These are phyloP conservation scores for Schizotus pectinicornis DNA, from an alignment of 2,888 invertebrate species.

Conservation along the genomic window DNA sequence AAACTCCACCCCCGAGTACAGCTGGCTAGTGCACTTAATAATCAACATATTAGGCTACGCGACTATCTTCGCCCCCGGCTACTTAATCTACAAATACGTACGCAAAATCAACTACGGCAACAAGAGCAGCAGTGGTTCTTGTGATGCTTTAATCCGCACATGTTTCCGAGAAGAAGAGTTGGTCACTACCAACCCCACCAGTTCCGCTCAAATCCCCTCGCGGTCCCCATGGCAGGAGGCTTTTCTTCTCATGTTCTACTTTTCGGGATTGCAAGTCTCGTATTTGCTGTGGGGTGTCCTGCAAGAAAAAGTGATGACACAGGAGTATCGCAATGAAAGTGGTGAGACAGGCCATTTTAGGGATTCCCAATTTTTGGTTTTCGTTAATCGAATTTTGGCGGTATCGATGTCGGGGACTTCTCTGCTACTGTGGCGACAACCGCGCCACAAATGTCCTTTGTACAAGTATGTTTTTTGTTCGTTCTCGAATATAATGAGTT, in stretches of 20 bases:
- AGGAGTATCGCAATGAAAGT: slow-evolving; percentile 68
- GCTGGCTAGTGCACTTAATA: slow-evolving; percentile 78
- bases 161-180: slow-evolving; percentile 63
- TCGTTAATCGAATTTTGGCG: slow-evolving; percentile 91
- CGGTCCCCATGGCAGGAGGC: slow-evolving; percentile 66
- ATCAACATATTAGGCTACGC: slow-evolving; percentile 87
- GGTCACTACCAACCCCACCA: slow-evolving; percentile 45
- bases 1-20: slow-evolving; percentile 62
- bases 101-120: slow-evolving; percentile 81
- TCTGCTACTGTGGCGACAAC: slow-evolving; percentile 66
- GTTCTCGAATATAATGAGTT: slow-evolving; percentile 96
- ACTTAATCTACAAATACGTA: slow-evolving; percentile 81
- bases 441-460: slow-evolving; percentile 81
- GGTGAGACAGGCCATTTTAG: slow-evolving; percentile 76
- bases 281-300: slow-evolving; percentile 96
- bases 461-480: slow-evolving; percentile 96
- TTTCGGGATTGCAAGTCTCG: slow-evolving; percentile 85
- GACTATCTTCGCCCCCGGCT: slow-evolving; percentile 86
- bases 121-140: slow-evolving; percentile 64
- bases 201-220: not conserved
- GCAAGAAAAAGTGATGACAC: slow-evolving; percentile 98
- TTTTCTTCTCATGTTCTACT: slow-evolving; percentile 75
- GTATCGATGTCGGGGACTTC: slow-evolving; percentile 74
- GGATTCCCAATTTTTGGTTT: slow-evolving; percentile 97
- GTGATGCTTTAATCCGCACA: slow-evolving; percentile 58